Base-by-base conservation (phyloP, 1,140 invertebrate genomes). In the Sitophilus oryzae region DNA sequence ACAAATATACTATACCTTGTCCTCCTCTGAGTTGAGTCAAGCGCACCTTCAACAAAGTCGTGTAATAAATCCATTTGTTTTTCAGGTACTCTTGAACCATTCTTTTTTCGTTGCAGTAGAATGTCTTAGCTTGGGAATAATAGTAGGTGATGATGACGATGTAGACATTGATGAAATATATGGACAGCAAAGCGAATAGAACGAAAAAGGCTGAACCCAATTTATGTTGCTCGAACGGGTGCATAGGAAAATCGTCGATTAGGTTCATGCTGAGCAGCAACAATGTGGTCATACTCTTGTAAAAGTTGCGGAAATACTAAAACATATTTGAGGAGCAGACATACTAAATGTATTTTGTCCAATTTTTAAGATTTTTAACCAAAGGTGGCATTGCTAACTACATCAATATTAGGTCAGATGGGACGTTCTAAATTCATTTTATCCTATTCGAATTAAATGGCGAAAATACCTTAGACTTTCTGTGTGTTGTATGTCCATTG, bases 141-240 rank as follows among this genome's bases (percentile, higher is more conserved):
- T 46, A 55, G 4, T 60, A 38, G 2, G 51, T 63, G 34, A 65
- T 55, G 9, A 62, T 57, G 18, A 54, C 47, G 15, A 65, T 46
- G 38, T 63, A 65, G 14, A 60, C n/a, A 1, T 37, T 59, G 8
- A 47, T 20, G 20, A 63, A 55, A 16, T 58, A 53, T 3, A 63
- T 21, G 8, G 45, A 61, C 16, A 58, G 19, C 1, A 63, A 5
- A 57, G 60, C 59, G 25, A 45, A 65, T 3, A 54, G 10, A 3
- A 22, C 21, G 40, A 59, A 65, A 34, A 50, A 65, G 0, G 50
- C 5, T 9, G 43, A 25, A 5, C 55, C 55, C 11, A 65, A 22
- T 9, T 46, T 43, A 21, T 50, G 49, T 19, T 35, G 21, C 16
- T 20, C 14, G 4, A 61, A 11, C 4, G 19, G 2, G 8, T 54